Conservation (phyloP, 1,140 invertebrate species). For the Drosophila nasuta region DNA sequence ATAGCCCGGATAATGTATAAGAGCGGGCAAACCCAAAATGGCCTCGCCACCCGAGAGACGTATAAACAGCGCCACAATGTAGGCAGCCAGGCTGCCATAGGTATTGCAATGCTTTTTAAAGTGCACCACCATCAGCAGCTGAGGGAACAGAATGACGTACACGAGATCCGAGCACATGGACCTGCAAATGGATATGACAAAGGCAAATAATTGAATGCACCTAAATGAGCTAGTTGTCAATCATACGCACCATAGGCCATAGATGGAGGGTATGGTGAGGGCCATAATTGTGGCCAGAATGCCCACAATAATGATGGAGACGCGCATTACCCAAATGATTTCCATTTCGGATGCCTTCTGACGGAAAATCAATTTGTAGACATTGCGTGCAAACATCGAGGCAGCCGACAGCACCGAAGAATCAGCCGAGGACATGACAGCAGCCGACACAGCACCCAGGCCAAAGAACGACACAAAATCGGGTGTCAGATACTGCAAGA, state of each 20-base stretch:
- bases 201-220: constrained; percentile 20
- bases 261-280: constrained; percentile 97
- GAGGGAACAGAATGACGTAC: constrained; percentile 98
- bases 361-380: constrained; percentile 98
- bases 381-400: constrained; percentile 99
- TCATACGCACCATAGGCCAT: constrained; percentile 94
- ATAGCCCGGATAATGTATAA: constrained; percentile 95
- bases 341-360: constrained; percentile 97
- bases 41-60: constrained; percentile 95
- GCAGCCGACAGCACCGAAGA: constrained; percentile 98
- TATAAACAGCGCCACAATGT: constrained; percentile 94
- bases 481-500: constrained; percentile 97
- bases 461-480: constrained; percentile 98
- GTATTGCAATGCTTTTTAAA: constrained; percentile 97
- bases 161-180: constrained; percentile 98
- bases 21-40: constrained; percentile 91
- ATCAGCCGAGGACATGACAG: constrained; percentile 99
- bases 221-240: constrained; percentile 57
- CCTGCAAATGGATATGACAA: constrained; percentile 85
- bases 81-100: constrained; percentile 96
- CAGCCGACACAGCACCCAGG: constrained; percentile 98
- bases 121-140: constrained; percentile 98
- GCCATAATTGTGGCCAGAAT: constrained; percentile 97
- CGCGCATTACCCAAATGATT: constrained; percentile 99
- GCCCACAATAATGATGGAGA: constrained; percentile 96